phyloP scores from a whole-genome alignment of 2,113 vertebrate species.

The Procapra przewalskii region DNA sequence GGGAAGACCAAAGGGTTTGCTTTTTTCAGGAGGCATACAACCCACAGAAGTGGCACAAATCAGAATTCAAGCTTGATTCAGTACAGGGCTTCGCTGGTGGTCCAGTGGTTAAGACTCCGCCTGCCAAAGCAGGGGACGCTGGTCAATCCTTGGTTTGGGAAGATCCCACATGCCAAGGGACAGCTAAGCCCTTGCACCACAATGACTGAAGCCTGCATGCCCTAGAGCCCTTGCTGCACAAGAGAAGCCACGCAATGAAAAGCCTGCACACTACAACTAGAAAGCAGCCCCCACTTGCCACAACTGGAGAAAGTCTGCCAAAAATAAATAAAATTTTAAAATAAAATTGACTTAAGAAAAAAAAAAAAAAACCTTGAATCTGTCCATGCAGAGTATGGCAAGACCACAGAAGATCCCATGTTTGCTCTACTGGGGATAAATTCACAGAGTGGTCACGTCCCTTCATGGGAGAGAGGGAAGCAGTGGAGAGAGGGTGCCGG shows the following conservation, averaged over 20 bases:
- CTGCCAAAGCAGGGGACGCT: neutral
- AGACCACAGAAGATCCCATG: neutral
- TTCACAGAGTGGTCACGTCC: neutral
- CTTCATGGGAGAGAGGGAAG: neutral
- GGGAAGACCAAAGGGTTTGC: neutral
- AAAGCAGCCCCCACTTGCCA: neutral
- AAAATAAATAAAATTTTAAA: neutral
- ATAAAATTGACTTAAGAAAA: neutral
- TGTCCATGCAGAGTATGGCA: neutral
- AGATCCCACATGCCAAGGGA: neutral
- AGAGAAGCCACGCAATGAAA: neutral
- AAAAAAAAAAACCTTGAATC: neutral
- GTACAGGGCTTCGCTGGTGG: neutral
- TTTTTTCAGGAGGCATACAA: neutral
- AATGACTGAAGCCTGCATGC: neutral
- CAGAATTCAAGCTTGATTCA: neutral
- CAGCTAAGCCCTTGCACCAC: neutral
- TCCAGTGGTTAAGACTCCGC: neutral
- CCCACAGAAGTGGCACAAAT: neutral
- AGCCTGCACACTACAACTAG: neutral
- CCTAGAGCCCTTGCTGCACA: neutral
- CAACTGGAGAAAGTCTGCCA: neutral
- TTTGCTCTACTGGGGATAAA: neutral
- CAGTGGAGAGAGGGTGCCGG: accelerated
- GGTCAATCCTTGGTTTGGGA: neutral